Conservation (phyloP, 2,113 vertebrate species). For the Prunella himalayana region DNA sequence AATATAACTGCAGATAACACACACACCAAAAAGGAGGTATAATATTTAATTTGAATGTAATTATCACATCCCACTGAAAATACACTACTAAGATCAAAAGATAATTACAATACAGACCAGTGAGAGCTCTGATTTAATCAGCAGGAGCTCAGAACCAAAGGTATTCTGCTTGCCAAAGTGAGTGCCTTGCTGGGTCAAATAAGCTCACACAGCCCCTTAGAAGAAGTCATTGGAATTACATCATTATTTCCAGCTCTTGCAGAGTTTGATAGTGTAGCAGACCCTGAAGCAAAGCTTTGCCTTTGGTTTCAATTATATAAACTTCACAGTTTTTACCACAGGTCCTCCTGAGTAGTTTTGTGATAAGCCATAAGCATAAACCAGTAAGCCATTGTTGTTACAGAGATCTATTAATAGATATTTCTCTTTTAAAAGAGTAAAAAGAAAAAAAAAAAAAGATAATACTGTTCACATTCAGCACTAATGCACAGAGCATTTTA, state of each 20-base stretch:
- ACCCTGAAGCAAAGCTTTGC: conserved; percentile 1
- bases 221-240: not conserved
- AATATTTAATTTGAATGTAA: not conserved
- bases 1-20: not conserved
- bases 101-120: not conserved
- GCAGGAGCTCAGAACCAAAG: not conserved
- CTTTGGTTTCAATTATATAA: conserved; percentile 12
- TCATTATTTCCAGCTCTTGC: not conserved
- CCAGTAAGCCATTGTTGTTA: not conserved
- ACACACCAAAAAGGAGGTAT: not conserved
- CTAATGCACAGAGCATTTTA: not conserved
- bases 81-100: not conserved
- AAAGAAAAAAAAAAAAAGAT: not conserved
- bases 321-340: not conserved
- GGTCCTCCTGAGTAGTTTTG: not conserved
- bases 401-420: conserved; percentile 37
- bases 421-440: not conserved
- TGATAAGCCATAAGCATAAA: conserved; percentile 33
- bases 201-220: not conserved
- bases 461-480: not conserved
- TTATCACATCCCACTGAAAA: conserved; percentile 6
- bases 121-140: not conserved
- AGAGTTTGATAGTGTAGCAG: not conserved
- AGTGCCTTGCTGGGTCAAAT: not conserved
- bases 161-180: not conserved